phyloP scores from a whole-genome alignment of 2,888 invertebrate genomes.

The Cerastis leucographa region DNA sequence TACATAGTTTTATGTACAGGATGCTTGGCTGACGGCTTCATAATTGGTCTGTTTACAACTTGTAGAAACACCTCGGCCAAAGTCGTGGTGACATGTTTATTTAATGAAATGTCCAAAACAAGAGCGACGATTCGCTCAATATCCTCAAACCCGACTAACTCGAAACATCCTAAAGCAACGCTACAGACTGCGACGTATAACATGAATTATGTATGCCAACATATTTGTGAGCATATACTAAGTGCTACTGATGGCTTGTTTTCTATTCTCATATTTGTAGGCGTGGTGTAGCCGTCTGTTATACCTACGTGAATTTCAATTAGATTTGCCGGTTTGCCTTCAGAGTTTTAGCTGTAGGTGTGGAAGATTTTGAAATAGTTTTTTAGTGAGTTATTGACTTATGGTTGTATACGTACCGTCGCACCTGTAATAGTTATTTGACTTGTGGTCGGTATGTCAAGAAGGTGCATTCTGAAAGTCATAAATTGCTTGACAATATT shows the following conservation, averaged over 20 bases:
- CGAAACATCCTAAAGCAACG: constrained; percentile 11
- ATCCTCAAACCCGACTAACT: constrained; percentile 1
- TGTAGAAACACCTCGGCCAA: neutral
- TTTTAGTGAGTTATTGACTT: constrained; percentile 16
- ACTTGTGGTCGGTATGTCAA: neutral
- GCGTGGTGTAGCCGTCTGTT: constrained; percentile 60
- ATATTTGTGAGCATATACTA: constrained; percentile 78
- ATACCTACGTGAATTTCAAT: constrained; percentile 51
- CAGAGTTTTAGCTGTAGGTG: neutral
- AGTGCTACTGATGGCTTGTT: constrained; percentile 80
- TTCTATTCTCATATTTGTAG: constrained; percentile 73
- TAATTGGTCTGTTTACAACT: too few relatives aligned
- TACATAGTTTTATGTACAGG: too few relatives aligned
- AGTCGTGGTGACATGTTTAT: neutral
- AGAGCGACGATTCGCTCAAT: neutral
- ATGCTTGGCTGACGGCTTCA: too few relatives aligned
- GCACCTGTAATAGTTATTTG: neutral
- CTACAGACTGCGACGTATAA: constrained; percentile 56
- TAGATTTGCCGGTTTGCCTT: constrained; percentile 38
- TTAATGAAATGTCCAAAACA: neutral
- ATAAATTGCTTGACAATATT: neutral
- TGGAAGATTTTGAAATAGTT: constrained; percentile 36
- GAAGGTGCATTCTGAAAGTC: neutral
- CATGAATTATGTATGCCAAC: constrained; percentile 78
- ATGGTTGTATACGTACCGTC: neutral